Percentiles rank a stretch among this genome's conserved stretches.
Evolutionary conservation across 2,888 invertebrate genomes (phyloP).

Genomic region (Linyphia triangularis): DNA sequence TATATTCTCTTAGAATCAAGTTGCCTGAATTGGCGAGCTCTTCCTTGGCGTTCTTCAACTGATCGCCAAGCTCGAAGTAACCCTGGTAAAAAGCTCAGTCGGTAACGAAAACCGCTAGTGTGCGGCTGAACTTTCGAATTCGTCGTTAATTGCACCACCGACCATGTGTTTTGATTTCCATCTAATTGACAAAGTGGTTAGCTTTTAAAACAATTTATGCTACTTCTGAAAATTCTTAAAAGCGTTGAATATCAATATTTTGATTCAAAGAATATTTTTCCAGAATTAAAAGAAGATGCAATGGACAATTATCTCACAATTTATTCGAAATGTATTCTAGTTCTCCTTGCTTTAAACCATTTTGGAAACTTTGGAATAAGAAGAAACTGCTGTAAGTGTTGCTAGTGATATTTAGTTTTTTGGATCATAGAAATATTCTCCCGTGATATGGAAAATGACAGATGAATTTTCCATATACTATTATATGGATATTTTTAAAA

Average conservation of each 20-base stretch:
- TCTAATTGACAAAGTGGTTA: not conserved
- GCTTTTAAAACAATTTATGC: not conserved
- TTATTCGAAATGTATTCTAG: not conserved
- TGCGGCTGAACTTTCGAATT: conserved; percentile 9
- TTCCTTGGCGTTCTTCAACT: not conserved
- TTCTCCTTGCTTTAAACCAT: not conserved
- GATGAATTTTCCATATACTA: not conserved
- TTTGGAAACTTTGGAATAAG: not conserved
- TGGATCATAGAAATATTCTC: not conserved
- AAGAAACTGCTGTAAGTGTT: no score
- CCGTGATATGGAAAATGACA: not conserved
- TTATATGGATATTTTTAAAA: not conserved
- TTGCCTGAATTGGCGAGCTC: conserved; percentile 11
- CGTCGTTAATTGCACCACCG: not conserved
- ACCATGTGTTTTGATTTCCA: conserved; percentile 42
- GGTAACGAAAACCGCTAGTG: conserved; percentile 55
- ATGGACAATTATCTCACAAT: no score
- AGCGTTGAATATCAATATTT: no score
- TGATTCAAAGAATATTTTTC: no score
- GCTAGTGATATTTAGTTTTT: not conserved
- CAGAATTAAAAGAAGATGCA: no score
- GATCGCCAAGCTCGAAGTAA: conserved; percentile 2
- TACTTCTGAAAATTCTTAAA: no score
- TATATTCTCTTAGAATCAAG: not conserved
- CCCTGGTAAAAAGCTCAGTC: conserved; percentile 48